Base-by-base conservation (phyloP, 2,888 invertebrate genomes). In the Sinelater perroti region DNA sequence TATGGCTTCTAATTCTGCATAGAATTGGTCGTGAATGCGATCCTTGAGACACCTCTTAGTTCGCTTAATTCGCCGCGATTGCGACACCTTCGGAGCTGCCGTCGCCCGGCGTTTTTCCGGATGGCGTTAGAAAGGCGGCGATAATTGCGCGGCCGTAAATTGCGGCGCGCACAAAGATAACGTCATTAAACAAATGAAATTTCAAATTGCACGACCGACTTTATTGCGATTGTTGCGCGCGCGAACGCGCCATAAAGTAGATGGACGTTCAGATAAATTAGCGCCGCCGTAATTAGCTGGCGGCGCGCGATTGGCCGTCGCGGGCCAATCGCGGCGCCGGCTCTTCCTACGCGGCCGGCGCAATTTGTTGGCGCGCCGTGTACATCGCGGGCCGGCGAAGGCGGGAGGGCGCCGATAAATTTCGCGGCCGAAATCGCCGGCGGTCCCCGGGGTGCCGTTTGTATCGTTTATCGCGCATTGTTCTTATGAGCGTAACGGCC, bases 221-320 rank as follows among this genome's bases (percentile, higher is more conserved):
- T 65, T 63, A 67, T 64, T 66, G 61, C 60, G 56, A 58, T 61
- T 50, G 65, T 53, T 53, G 44, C 49, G 56, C 58, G 66, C 63
- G 65, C 52, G 65, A 67, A 68, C 67, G 64, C 62, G 62, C 66
- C 67, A 67, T 70, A 70, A 70, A 70, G 59, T 66, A 70, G 70
- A 70, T 70, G 54, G 61, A 68, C 67, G 65, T 63, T 63, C 61
- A 65, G 72, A 73, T 73, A 73, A 72, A 68, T 70, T 64, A 68
- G 69, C 70, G 69, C 70, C 71, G 71, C 71, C 62, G 73, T 70
- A 73, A 73, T 73, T 73, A 73, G 71, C n/a, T n/a, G n/a, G n/a
- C n/a, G n/a, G n/a, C n/a, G n/a, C n/a, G n/a, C n/a, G n/a, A n/a
- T n/a, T n/a, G n/a, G n/a, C n/a, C n/a, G n/a, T n/a, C n/a, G n/a